Evolutionary conservation across 2,888 invertebrate species (phyloP), one percentile per base, ranked within the genome.

Genomic region (Hypselothyrea guttata): DNA sequence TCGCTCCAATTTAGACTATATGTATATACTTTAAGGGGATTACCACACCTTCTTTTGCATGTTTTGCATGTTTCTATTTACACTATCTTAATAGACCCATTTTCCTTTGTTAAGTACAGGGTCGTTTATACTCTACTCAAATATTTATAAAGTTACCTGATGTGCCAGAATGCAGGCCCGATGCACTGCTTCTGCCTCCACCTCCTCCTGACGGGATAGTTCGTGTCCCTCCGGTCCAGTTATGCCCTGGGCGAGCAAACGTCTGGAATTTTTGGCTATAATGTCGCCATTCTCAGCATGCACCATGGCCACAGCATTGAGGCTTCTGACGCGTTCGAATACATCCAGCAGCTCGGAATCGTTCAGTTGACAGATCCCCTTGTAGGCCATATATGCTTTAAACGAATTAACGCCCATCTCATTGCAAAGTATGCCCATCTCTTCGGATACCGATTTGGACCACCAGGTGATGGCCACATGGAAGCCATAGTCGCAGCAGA

Each of bases 361-460:
- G 60, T 94, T 92, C 53, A 99, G 91, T 96, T 98, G 97, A 91
- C 95, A 96, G 3, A 94, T 90, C 71, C 95, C 96, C 83, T 95
- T 95, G 90, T 98, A 98, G 0, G 98, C 98, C 96, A 99, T 97
- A 91, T 97, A 99, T 93, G 97, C 95, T 92, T 98, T 98, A 91
- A 98, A 99, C 1, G 98, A 98, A 91, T 98, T 99, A 46, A 99
- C 92, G 5, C 99, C 98, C 81, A 93, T 92, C 86, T 96, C 94
- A 66, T 96, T 94, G 70, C 93, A 93, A 49, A 99, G 92, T 51
- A 93, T 93, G 72, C 94, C 94, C 97, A 99, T 98, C 88, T 99
- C 98, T 83, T 95, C 94, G 89, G 93, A 93, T 1, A 95, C 94
- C 0, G 92, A 91, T 11, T 93, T 93, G 0, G 93, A 93, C 98